phyloP scores from a whole-genome alignment of 2,797 vertebrate genomes.

The Myotis planiceps region DNA sequence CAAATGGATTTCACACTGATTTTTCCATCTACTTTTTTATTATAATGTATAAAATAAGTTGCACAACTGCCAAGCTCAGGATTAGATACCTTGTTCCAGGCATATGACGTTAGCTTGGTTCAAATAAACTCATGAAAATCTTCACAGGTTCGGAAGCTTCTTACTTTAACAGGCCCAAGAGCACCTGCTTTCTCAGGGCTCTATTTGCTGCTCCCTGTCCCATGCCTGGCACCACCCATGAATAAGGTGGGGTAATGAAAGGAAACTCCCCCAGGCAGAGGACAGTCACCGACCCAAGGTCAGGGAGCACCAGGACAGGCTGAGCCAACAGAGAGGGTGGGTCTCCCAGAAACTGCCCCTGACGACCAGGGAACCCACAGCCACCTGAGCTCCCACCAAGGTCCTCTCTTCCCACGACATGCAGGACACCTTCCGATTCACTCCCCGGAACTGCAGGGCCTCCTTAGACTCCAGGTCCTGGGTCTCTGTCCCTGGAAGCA shows the following conservation, averaged over 20 bases:
- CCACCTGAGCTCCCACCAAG: neutral
- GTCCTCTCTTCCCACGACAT: neutral
- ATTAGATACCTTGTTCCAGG: neutral
- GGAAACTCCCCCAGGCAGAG: neutral
- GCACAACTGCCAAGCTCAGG: neutral
- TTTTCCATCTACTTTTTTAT: neutral
- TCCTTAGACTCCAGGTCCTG: neutral
- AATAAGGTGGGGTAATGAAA: neutral
- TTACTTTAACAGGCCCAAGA: neutral
- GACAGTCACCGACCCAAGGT: neutral
- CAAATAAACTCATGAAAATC: neutral
- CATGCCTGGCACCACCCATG: neutral
- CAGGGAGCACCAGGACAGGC: neutral
- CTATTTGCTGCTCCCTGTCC: neutral
- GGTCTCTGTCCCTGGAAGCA: neutral
- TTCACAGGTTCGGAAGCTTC: neutral
- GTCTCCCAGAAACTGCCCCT: neutral
- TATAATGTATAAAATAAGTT: neutral
- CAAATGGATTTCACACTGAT: neutral
- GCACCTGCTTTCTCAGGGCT: neutral
- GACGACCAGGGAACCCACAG: neutral
- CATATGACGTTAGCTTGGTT: neutral
- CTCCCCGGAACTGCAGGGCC: neutral
- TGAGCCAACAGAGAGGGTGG: neutral
- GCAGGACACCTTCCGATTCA: neutral